A percentile compares a stretch with the other conserved stretches of the same genome.
Conservation (phyloP, 2,797 vertebrate genomes). For the Mus minutoides region DNA sequence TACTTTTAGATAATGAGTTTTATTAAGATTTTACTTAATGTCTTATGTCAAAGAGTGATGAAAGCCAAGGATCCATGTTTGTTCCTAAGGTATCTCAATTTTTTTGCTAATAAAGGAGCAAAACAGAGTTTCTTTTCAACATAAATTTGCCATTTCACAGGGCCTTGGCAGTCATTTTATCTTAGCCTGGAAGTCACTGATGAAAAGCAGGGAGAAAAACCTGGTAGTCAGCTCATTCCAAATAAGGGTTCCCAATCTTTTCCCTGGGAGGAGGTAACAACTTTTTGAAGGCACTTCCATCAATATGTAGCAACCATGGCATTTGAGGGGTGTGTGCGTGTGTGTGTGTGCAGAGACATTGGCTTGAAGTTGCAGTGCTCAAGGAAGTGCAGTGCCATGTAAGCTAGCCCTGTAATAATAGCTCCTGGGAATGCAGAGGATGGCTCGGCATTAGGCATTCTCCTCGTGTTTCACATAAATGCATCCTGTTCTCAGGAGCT, state of each 20-base stretch:
- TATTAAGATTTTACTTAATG: conserved; percentile 34
- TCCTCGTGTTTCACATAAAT: conserved; percentile 91
- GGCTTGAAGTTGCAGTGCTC: conserved; percentile 6
- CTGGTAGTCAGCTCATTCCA: background rate
- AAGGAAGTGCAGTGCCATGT: conserved; percentile 78
- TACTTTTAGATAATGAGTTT: background rate
- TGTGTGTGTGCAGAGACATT: background rate
- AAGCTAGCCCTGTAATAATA: conserved; percentile 89
- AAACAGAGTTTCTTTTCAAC: background rate
- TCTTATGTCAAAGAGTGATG: background rate
- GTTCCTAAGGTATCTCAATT: background rate
- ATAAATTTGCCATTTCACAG: background rate
- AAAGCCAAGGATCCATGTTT: background rate
- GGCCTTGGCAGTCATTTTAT: background rate
- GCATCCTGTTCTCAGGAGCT: conserved; percentile 86
- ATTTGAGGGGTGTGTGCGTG: background rate
- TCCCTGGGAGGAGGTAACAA: background rate
- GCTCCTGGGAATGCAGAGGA: conserved; percentile 88
- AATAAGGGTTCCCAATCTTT: background rate
- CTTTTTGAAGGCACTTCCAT: background rate
- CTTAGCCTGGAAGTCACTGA: conserved; percentile 57
- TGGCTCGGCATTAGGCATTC: conserved; percentile 88
- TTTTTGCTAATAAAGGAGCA: background rate
- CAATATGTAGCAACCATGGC: background rate
- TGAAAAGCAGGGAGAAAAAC: conserved; percentile 38